phyloP scores from a whole-genome alignment of 2,888 invertebrate species.

The Caenorhabditis afra region DNA sequence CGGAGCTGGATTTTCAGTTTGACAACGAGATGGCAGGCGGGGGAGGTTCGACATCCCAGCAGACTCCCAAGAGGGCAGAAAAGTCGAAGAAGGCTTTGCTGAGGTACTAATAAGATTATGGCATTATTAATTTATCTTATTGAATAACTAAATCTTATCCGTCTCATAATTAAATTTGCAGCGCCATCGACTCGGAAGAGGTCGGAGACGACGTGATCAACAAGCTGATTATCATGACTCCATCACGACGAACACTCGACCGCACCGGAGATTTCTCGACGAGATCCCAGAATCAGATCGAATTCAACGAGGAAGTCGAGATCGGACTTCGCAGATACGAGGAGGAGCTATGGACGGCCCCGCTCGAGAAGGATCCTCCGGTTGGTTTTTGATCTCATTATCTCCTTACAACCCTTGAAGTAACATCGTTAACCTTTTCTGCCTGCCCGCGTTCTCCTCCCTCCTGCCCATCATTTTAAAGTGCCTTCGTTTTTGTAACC shows the following conservation, averaged over 20 bases:
- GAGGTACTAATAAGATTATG: slow-evolving; percentile 28
- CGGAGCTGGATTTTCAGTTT: slow-evolving; percentile 90
- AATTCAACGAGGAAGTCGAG: slow-evolving; percentile 94
- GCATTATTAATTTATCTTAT: not conserved
- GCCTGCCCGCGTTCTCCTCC: slow-evolving; percentile 17
- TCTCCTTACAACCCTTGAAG: not conserved
- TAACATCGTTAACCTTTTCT: slow-evolving; percentile 14
- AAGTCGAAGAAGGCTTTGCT: slow-evolving; percentile 56
- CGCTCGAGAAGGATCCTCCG: slow-evolving; percentile 63
- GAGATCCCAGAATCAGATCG: slow-evolving; percentile 94
- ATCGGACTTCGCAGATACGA: slow-evolving; percentile 97
- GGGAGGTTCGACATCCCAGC: slow-evolving; percentile 11
- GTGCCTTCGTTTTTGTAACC: slow-evolving; percentile 42
- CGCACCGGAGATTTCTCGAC: slow-evolving; percentile 87
- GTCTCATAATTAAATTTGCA: slow-evolving; percentile 34
- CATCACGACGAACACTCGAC: slow-evolving; percentile 86
- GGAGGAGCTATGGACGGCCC: slow-evolving; percentile 89
- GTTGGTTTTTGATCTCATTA: slow-evolving; percentile 41
- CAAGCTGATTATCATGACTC: slow-evolving; percentile 92
- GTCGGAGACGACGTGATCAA: slow-evolving; percentile 78
- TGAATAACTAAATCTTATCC: not conserved
- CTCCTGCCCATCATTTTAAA: slow-evolving; percentile 14
- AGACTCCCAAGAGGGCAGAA: slow-evolving; percentile 62
- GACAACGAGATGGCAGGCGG: slow-evolving; percentile 90
- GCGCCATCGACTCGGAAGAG: slow-evolving; percentile 82